Evolutionary conservation across 1,140 invertebrate species (phyloP).

Genomic region (Reticulitermes speratus): DNA sequence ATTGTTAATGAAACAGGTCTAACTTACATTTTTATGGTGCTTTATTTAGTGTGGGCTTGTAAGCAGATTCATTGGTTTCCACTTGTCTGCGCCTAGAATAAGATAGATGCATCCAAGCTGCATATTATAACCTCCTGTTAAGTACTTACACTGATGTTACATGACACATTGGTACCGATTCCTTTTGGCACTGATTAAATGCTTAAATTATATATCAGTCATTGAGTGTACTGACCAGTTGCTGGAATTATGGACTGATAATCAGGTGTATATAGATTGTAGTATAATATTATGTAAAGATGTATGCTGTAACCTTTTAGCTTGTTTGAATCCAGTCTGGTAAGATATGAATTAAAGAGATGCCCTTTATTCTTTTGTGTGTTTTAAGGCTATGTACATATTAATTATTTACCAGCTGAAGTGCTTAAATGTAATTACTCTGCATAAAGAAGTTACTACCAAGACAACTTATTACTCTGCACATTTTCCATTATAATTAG

Average conservation of each 20-base stretch:
- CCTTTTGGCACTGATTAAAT: neutral
- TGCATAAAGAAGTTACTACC: neutral
- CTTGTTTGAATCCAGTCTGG: neutral
- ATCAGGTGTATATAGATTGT: neutral
- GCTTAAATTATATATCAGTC: neutral
- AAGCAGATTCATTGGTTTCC: neutral
- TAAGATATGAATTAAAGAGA: constrained; percentile 6
- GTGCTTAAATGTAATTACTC: neutral
- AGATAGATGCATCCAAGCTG: neutral
- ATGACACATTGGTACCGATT: neutral
- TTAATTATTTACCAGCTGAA: neutral
- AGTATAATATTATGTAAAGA: neutral
- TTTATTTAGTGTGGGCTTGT: neutral
- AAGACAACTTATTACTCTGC: neutral
- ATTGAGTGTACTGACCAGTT: no score
- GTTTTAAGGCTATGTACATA: neutral
- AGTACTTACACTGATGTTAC: neutral
- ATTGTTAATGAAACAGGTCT: neutral
- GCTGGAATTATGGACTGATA: no score
- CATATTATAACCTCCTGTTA: neutral
- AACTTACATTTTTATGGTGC: neutral
- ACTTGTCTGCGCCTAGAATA: neutral
- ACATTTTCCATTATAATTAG: neutral
- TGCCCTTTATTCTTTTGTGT: neutral
- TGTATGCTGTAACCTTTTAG: neutral